A percentile compares a stretch with the other conserved stretches of the same genome.
Evolutionary conservation across 1,140 invertebrate species (phyloP).

Genomic region (Saxidomus purpurata): DNA sequence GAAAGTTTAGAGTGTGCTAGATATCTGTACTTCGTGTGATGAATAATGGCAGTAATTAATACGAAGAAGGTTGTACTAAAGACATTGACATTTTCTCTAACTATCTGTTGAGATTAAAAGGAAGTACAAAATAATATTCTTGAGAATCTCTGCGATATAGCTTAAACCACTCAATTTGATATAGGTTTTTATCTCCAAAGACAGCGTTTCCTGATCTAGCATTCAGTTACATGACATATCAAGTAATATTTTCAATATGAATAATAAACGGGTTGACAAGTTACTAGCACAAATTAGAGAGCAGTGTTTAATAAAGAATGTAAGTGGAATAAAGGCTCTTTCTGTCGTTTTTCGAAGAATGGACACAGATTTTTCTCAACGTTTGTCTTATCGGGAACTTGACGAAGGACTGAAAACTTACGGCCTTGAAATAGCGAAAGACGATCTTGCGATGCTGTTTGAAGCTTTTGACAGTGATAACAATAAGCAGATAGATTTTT

Average conservation of each 20-base stretch:
- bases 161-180: too few species aligned
- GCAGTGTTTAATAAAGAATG: constrained; percentile 21
- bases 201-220: too few species aligned
- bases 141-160: too few species aligned
- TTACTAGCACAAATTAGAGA: constrained; percentile 38
- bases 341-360: constrained; percentile 69
- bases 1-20: too few species aligned
- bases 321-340: constrained; percentile 66
- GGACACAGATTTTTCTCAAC: constrained; percentile 69
- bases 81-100: too few species aligned
- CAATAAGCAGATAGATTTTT: constrained; percentile 79
- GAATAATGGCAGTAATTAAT: too few species aligned
- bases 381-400: constrained; percentile 60
- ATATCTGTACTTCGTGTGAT: too few species aligned
- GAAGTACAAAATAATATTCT: too few species aligned
- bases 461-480: constrained; percentile 76
- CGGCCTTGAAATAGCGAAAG: constrained; percentile 68
- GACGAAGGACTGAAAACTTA: constrained; percentile 73
- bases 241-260: constrained; percentile 3
- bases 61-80: too few species aligned
- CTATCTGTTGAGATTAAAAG: too few species aligned
- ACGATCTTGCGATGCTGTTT: constrained; percentile 78
- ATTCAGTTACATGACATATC: too few species aligned
- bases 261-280: background rate
- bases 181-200: too few species aligned